Evolutionary conservation across 2,797 vertebrate genomes (phyloP).

Genomic region (Gastrophryne carolinensis): DNA sequence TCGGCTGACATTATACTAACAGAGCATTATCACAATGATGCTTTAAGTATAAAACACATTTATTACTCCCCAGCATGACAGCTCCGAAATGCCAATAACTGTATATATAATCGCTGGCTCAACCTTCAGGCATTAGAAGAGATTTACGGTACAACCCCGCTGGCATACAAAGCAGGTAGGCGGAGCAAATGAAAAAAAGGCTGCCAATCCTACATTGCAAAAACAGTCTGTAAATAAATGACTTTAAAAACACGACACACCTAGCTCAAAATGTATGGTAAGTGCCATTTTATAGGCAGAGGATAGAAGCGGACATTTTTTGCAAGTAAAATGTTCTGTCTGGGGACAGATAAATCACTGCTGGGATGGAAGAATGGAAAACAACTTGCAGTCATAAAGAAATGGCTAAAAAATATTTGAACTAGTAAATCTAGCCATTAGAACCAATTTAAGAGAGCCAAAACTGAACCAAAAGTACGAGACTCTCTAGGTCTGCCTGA

Average conservation of each 20-base stretch:
- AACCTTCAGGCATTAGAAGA: background rate
- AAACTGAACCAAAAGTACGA: too few relatives aligned
- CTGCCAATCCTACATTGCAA: too few relatives aligned
- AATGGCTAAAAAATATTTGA: background rate
- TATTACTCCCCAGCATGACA: constrained; percentile 4
- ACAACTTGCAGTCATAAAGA: background rate
- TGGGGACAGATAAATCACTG: constrained; percentile 10
- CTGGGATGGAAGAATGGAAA: background rate
- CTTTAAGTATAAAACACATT: constrained; percentile 27
- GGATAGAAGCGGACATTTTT: constrained; percentile 3
- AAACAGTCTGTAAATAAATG: too few relatives aligned
- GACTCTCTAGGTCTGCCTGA: too few relatives aligned
- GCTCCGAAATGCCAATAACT: constrained; percentile 22
- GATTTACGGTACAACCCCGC: background rate
- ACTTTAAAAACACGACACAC: background rate
- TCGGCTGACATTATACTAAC: constrained; percentile 25
- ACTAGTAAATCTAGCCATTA: too few relatives aligned
- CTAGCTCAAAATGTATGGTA: background rate
- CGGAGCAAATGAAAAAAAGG: background rate
- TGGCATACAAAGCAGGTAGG: background rate
- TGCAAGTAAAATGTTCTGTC: background rate
- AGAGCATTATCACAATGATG: background rate
- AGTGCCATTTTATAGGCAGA: background rate
- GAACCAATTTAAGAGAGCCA: too few relatives aligned
- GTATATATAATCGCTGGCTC: constrained; percentile 1